phyloP scores from a whole-genome alignment of 2,797 vertebrate species.

The Tenualosa thibaudeaui region DNA sequence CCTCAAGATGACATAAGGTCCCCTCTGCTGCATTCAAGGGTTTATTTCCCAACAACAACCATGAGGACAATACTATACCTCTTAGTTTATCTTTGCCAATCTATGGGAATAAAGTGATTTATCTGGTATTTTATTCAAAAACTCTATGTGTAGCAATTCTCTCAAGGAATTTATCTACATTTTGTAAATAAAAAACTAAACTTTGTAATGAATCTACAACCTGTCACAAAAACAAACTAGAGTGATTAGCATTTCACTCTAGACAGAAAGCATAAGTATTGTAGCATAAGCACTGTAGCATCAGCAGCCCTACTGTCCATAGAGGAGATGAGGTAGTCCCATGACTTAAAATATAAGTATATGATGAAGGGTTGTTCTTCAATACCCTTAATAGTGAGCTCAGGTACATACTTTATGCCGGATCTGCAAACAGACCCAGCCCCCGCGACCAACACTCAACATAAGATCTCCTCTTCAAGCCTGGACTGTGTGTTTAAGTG shows the following conservation, averaged over 20 bases:
- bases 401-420: neutral
- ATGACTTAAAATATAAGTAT: neutral
- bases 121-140: neutral
- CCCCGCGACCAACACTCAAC: neutral
- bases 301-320: neutral
- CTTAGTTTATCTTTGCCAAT: neutral
- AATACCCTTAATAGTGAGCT: neutral
- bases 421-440: neutral
- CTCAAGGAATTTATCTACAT: neutral
- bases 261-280: neutral
- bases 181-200: neutral
- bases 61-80: neutral
- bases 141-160: neutral
- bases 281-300: neutral
- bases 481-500: neutral
- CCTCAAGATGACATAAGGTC: neutral
- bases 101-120: neutral
- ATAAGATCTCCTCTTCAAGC: neutral
- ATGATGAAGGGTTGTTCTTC: neutral
- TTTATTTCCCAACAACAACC: too few species aligned
- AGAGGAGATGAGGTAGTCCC: neutral
- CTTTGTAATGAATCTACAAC: too few species aligned
- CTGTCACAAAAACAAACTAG: neutral
- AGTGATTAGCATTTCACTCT: neutral
- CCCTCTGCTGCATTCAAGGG: neutral